These are phyloP conservation scores for Aratinga solstitialis DNA, from an alignment of 2,797 vertebrate species.

Conservation along the genomic window DNA sequence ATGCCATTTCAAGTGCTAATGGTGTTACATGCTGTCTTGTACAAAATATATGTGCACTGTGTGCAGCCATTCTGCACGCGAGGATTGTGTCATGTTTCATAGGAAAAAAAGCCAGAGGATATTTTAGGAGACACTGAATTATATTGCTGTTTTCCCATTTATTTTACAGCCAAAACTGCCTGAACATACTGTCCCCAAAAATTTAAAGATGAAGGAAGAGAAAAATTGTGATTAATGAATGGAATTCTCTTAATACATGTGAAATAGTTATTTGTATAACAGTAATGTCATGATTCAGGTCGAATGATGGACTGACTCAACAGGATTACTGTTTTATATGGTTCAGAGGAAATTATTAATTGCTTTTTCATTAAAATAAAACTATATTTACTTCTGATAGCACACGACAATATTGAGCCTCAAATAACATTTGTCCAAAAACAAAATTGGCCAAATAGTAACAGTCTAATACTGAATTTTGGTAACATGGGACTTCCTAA, in stretches of 20 bases:
- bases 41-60: not conserved
- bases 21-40: not conserved
- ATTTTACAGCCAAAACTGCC: not conserved
- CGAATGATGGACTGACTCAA: not conserved
- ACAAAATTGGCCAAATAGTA: not conserved
- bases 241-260: constrained; percentile 1
- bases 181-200: not conserved
- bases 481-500: not conserved
- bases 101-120: not conserved
- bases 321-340: not conserved
- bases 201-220: not conserved
- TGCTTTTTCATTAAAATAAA: not conserved
- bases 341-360: not conserved
- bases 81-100: not conserved
- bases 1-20: not conserved
- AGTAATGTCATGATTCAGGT: not conserved
- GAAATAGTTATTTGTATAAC: constrained; percentile 7
- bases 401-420: not conserved
- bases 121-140: not conserved
- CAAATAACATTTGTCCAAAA: not conserved
- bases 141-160: not conserved
- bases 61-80: fast-evolving
- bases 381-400: not conserved
- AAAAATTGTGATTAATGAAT: constrained; percentile 24
- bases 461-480: not conserved